Conservation (phyloP, 2,113 vertebrate species). For the Heteronetta atricapilla region DNA sequence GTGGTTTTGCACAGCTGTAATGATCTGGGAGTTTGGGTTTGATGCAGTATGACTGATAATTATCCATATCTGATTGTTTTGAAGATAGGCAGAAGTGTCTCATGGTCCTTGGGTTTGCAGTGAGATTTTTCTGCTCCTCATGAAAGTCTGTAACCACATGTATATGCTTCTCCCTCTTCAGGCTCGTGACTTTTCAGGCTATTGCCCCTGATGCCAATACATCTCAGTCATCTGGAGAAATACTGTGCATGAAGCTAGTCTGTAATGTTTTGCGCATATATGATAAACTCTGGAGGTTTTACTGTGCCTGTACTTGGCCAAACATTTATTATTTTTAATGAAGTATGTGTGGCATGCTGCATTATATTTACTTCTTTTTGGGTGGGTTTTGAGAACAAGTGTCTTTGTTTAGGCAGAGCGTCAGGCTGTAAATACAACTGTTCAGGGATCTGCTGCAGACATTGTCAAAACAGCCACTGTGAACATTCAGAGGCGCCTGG, state of each 20-base stretch:
- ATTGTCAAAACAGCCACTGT: conserved; percentile 94
- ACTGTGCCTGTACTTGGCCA: not conserved
- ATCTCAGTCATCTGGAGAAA: not conserved
- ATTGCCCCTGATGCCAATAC: not conserved
- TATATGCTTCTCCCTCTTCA: not conserved
- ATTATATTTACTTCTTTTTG: not conserved
- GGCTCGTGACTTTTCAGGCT: not conserved
- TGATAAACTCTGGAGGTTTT: not conserved
- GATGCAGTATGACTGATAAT: not conserved
- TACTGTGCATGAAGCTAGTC: not conserved
- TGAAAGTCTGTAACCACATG: not conserved
- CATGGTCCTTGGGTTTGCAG: not conserved
- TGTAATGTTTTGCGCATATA: not conserved
- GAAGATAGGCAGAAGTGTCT: not conserved
- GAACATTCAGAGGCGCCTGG: conserved; percentile 88
- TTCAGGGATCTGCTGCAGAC: conserved; percentile 96
- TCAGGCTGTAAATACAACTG: conserved; percentile 94
- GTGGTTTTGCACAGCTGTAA: not conserved
- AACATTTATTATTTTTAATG: not conserved
- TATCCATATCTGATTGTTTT: not conserved
- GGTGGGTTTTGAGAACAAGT: not conserved
- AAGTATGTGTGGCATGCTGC: not conserved
- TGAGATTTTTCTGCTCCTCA: not conserved
- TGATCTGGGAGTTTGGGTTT: not conserved
- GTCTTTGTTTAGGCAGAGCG: conserved; percentile 85